Percentiles rank a stretch among this genome's conserved stretches.
Conservation (phyloP, 2,888 invertebrate species). For the Portevinia maculata region DNA sequence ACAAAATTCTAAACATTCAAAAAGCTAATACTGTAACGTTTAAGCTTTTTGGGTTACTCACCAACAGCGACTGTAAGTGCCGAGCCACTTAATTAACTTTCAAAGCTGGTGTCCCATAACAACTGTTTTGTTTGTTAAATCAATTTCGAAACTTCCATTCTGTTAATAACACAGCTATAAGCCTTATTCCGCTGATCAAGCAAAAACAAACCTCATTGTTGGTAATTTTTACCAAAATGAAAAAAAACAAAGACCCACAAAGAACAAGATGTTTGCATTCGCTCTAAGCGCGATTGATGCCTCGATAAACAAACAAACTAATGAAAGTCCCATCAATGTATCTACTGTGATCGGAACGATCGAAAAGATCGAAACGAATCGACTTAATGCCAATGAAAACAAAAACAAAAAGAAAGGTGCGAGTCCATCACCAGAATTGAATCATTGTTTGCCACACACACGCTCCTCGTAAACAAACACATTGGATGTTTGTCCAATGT, state of each 20-base stretch:
- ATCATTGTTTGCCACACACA: conserved; percentile 55
- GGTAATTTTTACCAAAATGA: conserved; percentile 27
- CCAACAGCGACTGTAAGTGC: not conserved
- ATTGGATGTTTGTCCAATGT: conserved; percentile 55
- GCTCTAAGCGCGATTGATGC: conserved; percentile 71
- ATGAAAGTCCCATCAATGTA: conserved; percentile 68
- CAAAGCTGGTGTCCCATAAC: conserved; percentile 44
- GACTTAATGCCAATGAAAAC: conserved; percentile 45
- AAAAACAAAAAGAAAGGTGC: conserved; percentile 65
- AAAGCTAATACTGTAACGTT: not conserved
- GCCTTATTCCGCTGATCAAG: conserved; percentile 1
- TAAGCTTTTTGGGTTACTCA: not conserved
- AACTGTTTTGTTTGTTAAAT: conserved; percentile 53
- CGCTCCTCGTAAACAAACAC: conserved; percentile 12
- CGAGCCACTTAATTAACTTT: not conserved
- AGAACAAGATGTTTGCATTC: conserved; percentile 65
- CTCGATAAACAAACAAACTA: conserved; percentile 67
- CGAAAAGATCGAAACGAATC: conserved; percentile 32
- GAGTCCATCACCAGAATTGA: conserved; percentile 43
- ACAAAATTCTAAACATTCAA: too few species aligned
- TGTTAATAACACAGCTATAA: conserved; percentile 2
- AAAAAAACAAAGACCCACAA: conserved; percentile 39
- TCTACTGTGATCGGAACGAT: conserved; percentile 39
- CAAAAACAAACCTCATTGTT: conserved; percentile 10
- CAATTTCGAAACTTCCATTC: conserved; percentile 53